Evolutionary conservation across 2,888 invertebrate species (phyloP).

Genomic region (Sclerodermus sp.): DNA sequence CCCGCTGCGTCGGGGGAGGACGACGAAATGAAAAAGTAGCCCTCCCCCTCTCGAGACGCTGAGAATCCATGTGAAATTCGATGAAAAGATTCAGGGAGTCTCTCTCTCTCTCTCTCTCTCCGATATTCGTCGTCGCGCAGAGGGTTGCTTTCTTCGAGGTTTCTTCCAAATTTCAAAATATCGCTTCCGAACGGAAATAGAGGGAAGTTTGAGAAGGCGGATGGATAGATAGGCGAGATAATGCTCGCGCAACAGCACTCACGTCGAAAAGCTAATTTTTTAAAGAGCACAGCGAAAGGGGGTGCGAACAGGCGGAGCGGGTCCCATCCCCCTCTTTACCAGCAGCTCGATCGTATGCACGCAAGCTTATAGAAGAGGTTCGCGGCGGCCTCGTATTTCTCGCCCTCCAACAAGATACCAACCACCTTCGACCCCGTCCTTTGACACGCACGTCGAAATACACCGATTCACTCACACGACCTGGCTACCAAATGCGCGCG

Average conservation of each 20-base stretch:
- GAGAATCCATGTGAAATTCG: too few relatives aligned
- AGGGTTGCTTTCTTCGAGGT: too few relatives aligned
- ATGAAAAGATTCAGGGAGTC: too few relatives aligned
- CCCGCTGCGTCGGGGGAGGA: too few relatives aligned
- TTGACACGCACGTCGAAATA: too few relatives aligned
- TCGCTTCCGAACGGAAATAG: neutral
- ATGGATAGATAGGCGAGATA: neutral
- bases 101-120: too few relatives aligned
- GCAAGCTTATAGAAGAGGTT: constrained; percentile 32
- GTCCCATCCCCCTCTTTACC: constrained; percentile 3
- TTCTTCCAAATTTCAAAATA: too few relatives aligned
- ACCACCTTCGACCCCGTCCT: constrained; percentile 36
- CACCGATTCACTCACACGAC: constrained; percentile 8
- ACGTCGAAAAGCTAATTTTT: constrained; percentile 34
- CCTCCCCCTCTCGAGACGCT: too few relatives aligned
- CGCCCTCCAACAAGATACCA: constrained; percentile 44
- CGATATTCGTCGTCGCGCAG: too few relatives aligned
- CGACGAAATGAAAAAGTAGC: too few relatives aligned
- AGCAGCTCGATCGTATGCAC: constrained; percentile 31
- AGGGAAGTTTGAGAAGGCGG: neutral
- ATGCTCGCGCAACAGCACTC: constrained; percentile 2
- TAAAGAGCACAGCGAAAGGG: constrained; percentile 35
- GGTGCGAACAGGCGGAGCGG: constrained; percentile 33
- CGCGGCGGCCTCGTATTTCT: constrained; percentile 38
- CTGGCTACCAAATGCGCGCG: neutral